Conservation (phyloP, 2,113 vertebrate species). For the Callaeas wilsoni region DNA sequence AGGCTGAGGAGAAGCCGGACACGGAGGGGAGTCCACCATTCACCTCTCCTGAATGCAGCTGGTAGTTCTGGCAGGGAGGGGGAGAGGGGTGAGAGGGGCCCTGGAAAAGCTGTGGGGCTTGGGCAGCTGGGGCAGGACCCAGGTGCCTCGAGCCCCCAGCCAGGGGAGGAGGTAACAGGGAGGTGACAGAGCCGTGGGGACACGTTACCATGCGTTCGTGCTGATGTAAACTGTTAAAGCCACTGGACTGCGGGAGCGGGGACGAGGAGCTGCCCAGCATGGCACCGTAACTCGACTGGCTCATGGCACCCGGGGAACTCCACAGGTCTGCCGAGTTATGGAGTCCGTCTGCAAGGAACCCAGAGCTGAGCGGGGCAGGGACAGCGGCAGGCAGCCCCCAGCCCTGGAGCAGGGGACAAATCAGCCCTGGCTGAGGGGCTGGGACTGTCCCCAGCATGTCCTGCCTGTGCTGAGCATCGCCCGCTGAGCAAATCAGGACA, state of each 20-base stretch:
- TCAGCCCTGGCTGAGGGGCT: neutral
- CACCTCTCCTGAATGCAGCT: constrained; percentile 88
- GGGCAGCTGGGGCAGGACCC: neutral
- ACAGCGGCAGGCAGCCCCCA: fast-evolving
- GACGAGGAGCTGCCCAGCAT: constrained; percentile 86
- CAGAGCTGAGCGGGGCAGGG: neutral
- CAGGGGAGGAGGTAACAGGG: fast-evolving
- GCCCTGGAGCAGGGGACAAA: no score
- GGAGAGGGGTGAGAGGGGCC: constrained; percentile 33
- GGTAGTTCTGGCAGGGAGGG: constrained; percentile 83
- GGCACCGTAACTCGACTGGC: constrained; percentile 86
- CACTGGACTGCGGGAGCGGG: constrained; percentile 81
- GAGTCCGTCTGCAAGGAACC: constrained; percentile 64
- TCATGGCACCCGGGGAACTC: constrained; percentile 82
- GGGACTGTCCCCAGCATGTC: fast-evolving
- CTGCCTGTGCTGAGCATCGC: neutral
- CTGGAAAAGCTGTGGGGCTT: neutral
- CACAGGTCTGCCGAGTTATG: constrained; percentile 83
- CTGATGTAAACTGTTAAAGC: constrained; percentile 87
- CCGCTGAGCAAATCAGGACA: fast-evolving
- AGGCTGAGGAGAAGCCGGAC: constrained; percentile 82
- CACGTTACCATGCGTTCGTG: constrained; percentile 90
- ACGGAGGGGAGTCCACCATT: constrained; percentile 79
- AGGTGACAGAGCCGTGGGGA: neutral
- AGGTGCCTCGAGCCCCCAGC: neutral